These are phyloP conservation scores for Limnothrissa miodon DNA, from an alignment of 2,113 vertebrate genomes.

Conservation along the genomic window DNA sequence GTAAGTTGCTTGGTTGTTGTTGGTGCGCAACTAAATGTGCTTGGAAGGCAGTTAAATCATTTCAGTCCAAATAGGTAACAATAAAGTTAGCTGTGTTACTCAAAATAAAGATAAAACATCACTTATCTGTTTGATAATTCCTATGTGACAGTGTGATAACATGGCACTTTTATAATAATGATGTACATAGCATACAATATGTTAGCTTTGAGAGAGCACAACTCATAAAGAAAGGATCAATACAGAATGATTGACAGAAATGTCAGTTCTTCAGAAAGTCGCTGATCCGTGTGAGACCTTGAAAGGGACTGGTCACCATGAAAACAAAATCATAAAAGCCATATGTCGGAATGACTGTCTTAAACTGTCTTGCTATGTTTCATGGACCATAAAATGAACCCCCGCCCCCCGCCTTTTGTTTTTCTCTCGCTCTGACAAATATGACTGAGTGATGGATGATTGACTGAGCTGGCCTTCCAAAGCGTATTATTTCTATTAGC, in stretches of 20 bases:
- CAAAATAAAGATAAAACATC: not conserved
- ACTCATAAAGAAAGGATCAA: not conserved
- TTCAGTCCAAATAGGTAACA: not conserved
- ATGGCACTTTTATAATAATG: not conserved
- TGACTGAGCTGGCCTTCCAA: not conserved
- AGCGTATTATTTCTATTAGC: not conserved
- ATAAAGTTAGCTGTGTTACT: not conserved
- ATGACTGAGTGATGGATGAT: not conserved
- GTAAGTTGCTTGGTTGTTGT: not conserved
- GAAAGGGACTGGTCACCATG: not conserved
- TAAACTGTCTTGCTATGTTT: not conserved
- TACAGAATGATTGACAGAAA: not conserved
- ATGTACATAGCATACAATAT: not conserved
- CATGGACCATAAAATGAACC: slow-evolving; percentile 3
- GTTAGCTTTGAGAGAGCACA: not conserved
- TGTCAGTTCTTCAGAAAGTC: not conserved
- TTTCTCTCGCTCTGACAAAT: not conserved
- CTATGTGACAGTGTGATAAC: not conserved
- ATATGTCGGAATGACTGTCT: not conserved
- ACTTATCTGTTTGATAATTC: not conserved
- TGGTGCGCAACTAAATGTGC: not conserved
- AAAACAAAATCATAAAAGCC: not conserved
- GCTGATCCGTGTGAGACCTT: not conserved
- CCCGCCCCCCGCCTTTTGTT: too few species aligned
- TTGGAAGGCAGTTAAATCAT: not conserved